A percentile compares a stretch with the other conserved stretches of the same genome.
These are phyloP conservation scores for Lasioglossum zephyrum DNA, from an alignment of 2,888 invertebrate species.

Conservation along the genomic window DNA sequence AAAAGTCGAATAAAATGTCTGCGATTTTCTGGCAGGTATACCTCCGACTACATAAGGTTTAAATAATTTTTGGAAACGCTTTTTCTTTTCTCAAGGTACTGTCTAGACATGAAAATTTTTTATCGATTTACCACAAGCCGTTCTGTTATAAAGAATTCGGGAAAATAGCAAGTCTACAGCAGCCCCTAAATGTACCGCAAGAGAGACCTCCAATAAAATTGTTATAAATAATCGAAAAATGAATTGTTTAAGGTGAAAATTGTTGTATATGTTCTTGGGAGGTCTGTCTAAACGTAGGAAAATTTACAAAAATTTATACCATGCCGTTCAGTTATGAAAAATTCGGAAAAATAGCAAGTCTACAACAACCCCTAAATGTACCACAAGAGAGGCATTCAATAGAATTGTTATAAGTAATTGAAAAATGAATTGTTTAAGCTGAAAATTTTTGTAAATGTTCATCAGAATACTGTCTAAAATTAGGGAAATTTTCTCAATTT, in stretches of 20 bases:
- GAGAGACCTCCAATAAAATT: background rate
- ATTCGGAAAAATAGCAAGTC: too few species aligned
- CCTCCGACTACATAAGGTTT: background rate
- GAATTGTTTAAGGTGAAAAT: too few species aligned
- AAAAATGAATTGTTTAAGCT: background rate
- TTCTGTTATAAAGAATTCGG: background rate
- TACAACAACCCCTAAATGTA: too few species aligned
- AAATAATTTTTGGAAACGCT: background rate
- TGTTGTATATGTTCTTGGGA: background rate
- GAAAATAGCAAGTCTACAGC: background rate
- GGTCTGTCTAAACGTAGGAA: accelerated
- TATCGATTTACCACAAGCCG: background rate
- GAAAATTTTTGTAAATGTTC: background rate
- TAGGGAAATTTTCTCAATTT: background rate
- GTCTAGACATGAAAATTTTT: background rate
- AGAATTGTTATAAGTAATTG: too few species aligned
- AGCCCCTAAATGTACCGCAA: background rate
- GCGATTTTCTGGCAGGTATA: background rate
- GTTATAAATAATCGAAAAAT: background rate
- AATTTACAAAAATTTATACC: background rate
- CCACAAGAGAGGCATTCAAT: too few species aligned
- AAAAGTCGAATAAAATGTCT: background rate
- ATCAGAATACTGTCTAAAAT: accelerated
- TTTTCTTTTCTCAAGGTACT: background rate
- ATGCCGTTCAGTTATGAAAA: too few species aligned